phyloP scores from a whole-genome alignment of 2,113 vertebrate species.

The Perca flavescens region DNA sequence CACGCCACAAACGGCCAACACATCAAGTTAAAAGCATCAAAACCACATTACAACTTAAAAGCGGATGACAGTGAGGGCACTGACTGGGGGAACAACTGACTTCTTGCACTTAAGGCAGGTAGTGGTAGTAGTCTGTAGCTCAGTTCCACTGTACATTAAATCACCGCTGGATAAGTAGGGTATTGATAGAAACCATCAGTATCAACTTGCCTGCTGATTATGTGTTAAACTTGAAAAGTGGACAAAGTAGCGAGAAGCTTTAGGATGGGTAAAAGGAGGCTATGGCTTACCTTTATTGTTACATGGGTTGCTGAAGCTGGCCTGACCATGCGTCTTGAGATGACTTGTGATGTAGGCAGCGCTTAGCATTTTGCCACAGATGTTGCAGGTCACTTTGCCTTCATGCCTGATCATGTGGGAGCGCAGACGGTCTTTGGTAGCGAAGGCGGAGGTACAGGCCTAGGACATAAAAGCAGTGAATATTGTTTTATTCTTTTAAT shows the following conservation, averaged over 20 bases:
- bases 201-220: background rate
- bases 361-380: conserved; percentile 98
- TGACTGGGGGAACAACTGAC: background rate
- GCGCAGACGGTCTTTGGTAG: conserved; percentile 98
- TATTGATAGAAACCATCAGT: background rate
- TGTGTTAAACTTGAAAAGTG: background rate
- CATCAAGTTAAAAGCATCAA: background rate
- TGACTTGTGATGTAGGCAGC: conserved; percentile 99
- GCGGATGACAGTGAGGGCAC: background rate
- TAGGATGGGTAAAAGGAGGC: background rate
- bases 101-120: background rate
- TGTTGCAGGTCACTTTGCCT: conserved; percentile 98
- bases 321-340: conserved; percentile 97
- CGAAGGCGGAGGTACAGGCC: conserved; percentile 98
- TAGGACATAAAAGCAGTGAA: conserved; percentile 61
- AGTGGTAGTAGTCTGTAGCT: background rate
- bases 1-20: background rate
- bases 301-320: conserved; percentile 93
- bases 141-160: background rate
- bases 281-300: conserved; percentile 94
- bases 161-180: background rate
- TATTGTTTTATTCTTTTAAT: too few species aligned
- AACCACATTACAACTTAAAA: background rate
- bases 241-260: background rate
- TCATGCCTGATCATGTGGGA: conserved; percentile 99